Evolutionary conservation across 2,888 invertebrate species (phyloP).

Genomic region (Meandrusa payeni): DNA sequence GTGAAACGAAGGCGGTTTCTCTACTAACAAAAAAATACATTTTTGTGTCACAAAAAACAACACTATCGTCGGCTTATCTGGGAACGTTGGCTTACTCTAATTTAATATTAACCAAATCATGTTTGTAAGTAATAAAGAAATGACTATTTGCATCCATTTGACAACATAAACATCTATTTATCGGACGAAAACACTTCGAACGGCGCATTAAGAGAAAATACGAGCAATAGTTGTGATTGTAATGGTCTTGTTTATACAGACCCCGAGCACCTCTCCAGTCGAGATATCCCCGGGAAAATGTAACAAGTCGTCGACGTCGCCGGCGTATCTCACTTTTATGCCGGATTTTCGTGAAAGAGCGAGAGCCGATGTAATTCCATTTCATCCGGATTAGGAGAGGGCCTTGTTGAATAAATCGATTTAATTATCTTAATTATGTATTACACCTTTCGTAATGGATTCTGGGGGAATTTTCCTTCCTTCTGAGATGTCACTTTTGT

Average conservation of each 20-base stretch:
- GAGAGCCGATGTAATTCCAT: constrained; percentile 51
- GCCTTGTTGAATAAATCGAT: constrained; percentile 51
- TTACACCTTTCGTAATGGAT: constrained; percentile 18
- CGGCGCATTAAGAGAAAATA: constrained; percentile 63
- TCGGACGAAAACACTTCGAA: constrained; percentile 45
- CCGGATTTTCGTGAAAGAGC: constrained; percentile 50
- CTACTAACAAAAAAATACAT: too few relatives aligned
- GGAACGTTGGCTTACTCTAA: constrained; percentile 1
- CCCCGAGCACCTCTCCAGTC: constrained; percentile 44
- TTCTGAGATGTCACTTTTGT: too few relatives aligned
- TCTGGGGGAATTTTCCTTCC: constrained; percentile 17
- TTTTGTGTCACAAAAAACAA: not conserved
- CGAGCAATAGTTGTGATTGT: constrained; percentile 65
- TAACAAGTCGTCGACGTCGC: constrained; percentile 36
- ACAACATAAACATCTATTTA: constrained; percentile 41
- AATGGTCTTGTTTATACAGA: constrained; percentile 68
- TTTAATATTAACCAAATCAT: constrained; percentile 11
- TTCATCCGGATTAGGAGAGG: constrained; percentile 61
- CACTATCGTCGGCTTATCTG: not conserved
- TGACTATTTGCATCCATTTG: constrained; percentile 26
- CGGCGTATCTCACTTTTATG: constrained; percentile 31
- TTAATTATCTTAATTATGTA: constrained; percentile 36
- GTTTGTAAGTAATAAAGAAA: constrained; percentile 26
- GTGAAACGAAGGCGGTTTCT: not conserved
- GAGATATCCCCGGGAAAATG: constrained; percentile 38